Evolutionary conservation across 2,888 invertebrate genomes (phyloP), one percentile per base, ranked within the genome.

Genomic region (Tubiluchus corallicola): DNA sequence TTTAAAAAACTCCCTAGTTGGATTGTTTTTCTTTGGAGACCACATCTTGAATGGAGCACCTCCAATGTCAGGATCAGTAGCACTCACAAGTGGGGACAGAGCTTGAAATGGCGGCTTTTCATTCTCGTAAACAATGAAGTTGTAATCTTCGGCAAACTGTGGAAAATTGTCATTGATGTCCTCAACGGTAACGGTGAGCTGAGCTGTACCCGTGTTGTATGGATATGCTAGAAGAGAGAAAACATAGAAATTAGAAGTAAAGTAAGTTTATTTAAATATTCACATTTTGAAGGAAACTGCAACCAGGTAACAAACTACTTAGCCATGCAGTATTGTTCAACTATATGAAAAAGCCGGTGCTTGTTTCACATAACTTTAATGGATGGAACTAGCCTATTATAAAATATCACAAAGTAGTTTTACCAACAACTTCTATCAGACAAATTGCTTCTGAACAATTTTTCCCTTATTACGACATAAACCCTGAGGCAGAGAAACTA

Each of bases 101-200:
- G n/a, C n/a, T n/a, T n/a, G n/a, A 40, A 48, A 38, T 42, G 38
- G 47, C 17, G 48, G 37, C 2, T 42, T 43, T 37, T 44, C 42
- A 44, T 54, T 52, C 42, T 55, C 55, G 42, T 47, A 48, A 39
- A 55, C 39, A 5, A 55, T 47, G 4, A 54, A 53, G 2, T 43
- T 43, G 46, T 43, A 46, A 20, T 43, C 39, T 18, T 43, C 42
- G n/a, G 45, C 75, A 62, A 90, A 88, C 29, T 79, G 71, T 3
- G 90, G 90, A 2, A 87, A 83, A 65, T 90, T 90, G 57, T 90
- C 88, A 62, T 90, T 90, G 51, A 90, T 87, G 58, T 90, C 88
- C 65, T 85, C 83, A 18, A 92, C 88, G 51, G 88, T 84, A 17
- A 90, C 88, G 2, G 88, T 88, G 38, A 90, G 67, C 0, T 87